Base-by-base conservation (phyloP, 2,113 vertebrate genomes). In the Corythoichthys haematopterus region DNA sequence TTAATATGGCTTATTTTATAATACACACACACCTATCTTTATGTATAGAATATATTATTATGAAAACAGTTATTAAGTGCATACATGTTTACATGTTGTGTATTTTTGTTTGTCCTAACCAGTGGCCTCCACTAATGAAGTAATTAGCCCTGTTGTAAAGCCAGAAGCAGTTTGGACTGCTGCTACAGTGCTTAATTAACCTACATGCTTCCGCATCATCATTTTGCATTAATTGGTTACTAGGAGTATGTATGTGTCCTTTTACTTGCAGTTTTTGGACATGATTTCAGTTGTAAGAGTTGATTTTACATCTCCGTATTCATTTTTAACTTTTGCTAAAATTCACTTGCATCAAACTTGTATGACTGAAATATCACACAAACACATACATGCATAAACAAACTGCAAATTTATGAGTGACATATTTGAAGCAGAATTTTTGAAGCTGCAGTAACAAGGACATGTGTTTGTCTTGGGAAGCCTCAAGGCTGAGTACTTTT, bases 71-170 rank as follows among this genome's bases (percentile, higher is more conserved):
- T 80, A 16, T 75, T 63, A 73, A 70, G 69, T 69, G 71, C 37
- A 51, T 28, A 16, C 63, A 53, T 78, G 62, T 66, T 53, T 35
- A 13, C 15, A 46, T 28, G 3, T 43, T 53, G 65, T 75, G 28
- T 71, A 61, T 66, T 55, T 76, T 85, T 68, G 46, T 87, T 87
- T 75, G 85, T 87, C 70, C 74, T 85, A 83, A 90, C 90, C 83
- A 87, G 74, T 68, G 72, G 76, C 63, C 61, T 60, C 66, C 66
- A 71, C 72, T 82, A 84, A 87, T 72, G 78, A 83, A 80, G 70
- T 78, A 66, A 77, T 88, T 82, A 74, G 71, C 60, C 64, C 62
- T 58, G 64, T 71, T 75, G 65, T 78, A 37, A 43, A 58, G 68
- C 81, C 69, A 69, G 55, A 76, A 71, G 80, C 63, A 65, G 36